These are phyloP conservation scores for Erinaceus europaeus DNA, from an alignment of 2,113 vertebrate genomes.

Conservation along the genomic window DNA sequence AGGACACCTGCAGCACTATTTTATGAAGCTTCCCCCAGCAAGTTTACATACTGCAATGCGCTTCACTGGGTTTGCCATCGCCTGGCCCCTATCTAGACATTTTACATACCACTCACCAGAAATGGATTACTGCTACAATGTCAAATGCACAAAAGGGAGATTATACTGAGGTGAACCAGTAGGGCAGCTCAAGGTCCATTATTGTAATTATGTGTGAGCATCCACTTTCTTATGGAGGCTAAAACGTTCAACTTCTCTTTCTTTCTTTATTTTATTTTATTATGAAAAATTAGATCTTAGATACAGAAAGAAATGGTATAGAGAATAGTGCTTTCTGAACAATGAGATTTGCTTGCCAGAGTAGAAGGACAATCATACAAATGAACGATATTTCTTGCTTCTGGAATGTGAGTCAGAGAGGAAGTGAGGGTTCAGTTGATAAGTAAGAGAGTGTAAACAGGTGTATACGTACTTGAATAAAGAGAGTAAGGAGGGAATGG, in stretches of 20 bases:
- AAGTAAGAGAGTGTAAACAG: background rate
- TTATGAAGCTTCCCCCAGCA: no score
- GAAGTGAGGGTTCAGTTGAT: background rate
- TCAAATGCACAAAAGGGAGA: background rate
- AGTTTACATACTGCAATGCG: no score
- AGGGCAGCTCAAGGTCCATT: background rate
- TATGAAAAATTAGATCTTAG: slow-evolving; percentile 1
- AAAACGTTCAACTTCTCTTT: no score
- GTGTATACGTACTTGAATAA: background rate
- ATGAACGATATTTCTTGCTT: slow-evolving; percentile 3
- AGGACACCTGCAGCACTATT: no score
- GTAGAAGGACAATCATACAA: background rate
- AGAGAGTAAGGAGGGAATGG: background rate
- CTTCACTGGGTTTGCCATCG: no score
- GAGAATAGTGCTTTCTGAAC: background rate
- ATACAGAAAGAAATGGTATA: background rate
- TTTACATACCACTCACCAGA: background rate
- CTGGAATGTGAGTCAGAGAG: background rate
- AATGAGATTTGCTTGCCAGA: background rate
- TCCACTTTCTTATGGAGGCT: background rate
- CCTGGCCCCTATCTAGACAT: background rate
- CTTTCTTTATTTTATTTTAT: background rate
- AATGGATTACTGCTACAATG: background rate
- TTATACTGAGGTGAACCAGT: background rate
- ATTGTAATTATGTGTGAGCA: background rate